Base-by-base conservation (phyloP, 2,797 vertebrate species). In the Poeciliopsis turneri region DNA sequence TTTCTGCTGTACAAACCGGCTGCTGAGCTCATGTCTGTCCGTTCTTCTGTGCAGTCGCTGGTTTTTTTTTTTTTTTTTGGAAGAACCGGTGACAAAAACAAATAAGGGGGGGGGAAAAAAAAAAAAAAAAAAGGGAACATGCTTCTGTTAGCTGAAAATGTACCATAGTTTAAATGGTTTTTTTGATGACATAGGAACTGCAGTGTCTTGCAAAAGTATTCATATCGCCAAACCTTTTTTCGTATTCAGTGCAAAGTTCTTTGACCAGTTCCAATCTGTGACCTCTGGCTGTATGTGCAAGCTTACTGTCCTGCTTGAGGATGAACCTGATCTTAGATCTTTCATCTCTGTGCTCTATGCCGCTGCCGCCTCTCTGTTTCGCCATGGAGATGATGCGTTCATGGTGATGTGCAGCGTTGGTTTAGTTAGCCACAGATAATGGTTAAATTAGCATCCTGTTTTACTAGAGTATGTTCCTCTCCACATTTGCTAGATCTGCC, bases 1-100 rank as follows among this genome's bases (percentile, higher is more conserved):
- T 92, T 85, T 88, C 88, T 85, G 93, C 91, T 95, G 92, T 94
- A 92, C 83, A 94, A 93, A 92, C 76, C 88, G 79, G 87, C 89
- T 91, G 83, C 87, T 90, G 86, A 81, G 90, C 77, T 87, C 84
- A 4, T 86, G 90, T 85, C 87, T 87, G 86, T 86, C 82, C 68
- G 1, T 82, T 81, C 84, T 86, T 57, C 85, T n/a, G 75, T 88
- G 69, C 84, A 82, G 41, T 70, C 73, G 78, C 77, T 79, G 79
- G 57, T 83, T 75, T 33, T 2, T 33, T 33, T 30, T 30, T 30
- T 30, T 74, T 78, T 81, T n/a, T n/a, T n/a, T n/a, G 75, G 66
- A 88, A 82, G 43, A 88, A 88, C 25, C 80, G 76, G 81, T 78
- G 78, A 43, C 6, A 0, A 76, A 10, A 43, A 83, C 76, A 82